Evolutionary conservation across 2,113 vertebrate genomes (phyloP), one percentile per base, ranked within the genome.

Genomic region (Bolborhynchus lineola): DNA sequence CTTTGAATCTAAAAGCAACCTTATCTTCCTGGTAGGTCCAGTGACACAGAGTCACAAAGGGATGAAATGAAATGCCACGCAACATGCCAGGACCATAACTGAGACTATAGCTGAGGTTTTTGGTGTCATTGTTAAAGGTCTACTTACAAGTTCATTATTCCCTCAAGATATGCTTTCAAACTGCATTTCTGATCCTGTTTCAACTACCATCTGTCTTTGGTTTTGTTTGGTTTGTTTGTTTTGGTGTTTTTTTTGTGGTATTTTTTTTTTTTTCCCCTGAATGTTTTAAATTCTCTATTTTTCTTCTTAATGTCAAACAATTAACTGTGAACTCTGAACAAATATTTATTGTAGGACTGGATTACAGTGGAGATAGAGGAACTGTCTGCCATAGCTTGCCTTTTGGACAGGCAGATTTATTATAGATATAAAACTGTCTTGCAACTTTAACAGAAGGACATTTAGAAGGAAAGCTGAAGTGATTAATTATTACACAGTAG

Each of bases 401-500:
- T 83, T 94, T 83, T 39, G 8, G 33, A 95, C 75, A 71, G 55
- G 37, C 44, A 77, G 47, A 88, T 86, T 95, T 95, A 91, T 90
- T 63, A 41, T 9, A 80, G 75, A 77, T 52, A 86, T 67, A 94
- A 96, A 93, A 53, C 10, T 77, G 33, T 68, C 39, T 70, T 80
- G 53, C 39, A 75, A 42, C 33, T 91, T 93, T 75, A 90, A 71
- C 39, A 88, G 79, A 83, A 80, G 39, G 50, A 19, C 46, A 41
- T 88, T 88, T 77, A 86, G 65, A 94, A 78, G 49, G 53, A 92
- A 90, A 82, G 63, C 28, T 80, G 28, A 70, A 59, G 47, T 86
- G 82, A 94, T 95, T 96, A 93, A 96, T 92, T 95, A 95, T 96
- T 96, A 71, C 79, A 86, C 35, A 78, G 46, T 26, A 74, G 88